phyloP scores from a whole-genome alignment of 2,888 invertebrate species.

The Siphonodentalium dalli region DNA sequence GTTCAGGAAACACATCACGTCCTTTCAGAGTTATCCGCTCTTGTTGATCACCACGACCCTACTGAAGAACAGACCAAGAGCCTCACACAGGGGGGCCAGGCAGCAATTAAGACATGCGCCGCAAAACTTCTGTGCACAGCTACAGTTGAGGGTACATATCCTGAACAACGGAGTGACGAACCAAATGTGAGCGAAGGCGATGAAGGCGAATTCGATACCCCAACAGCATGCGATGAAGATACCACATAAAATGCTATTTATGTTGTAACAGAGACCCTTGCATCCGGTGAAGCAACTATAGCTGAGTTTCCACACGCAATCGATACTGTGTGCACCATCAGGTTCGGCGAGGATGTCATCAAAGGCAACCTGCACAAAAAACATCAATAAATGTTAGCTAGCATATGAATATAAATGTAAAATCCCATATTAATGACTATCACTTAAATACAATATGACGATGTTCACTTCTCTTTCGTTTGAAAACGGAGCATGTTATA shows the following conservation, averaged over 20 bases:
- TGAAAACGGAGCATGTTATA: no score
- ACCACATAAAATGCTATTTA: conserved; percentile 74
- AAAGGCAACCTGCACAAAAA: conserved; percentile 33
- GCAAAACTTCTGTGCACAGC: conserved; percentile 57
- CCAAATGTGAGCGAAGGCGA: conserved; percentile 76
- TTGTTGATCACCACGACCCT: conserved; percentile 44
- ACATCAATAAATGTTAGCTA: no score
- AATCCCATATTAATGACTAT: no score
- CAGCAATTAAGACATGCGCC: conserved; percentile 68
- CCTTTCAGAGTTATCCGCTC: no score
- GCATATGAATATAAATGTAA: no score
- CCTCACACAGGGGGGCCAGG: conserved; percentile 73
- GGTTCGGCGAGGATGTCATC: conserved; percentile 54
- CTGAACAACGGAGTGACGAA: conserved; percentile 75
- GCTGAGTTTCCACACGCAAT: conserved; percentile 77
- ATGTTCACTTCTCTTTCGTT: no score
- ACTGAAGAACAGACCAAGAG: conserved; percentile 41
- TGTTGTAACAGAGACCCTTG: conserved; percentile 75
- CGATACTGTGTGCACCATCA: conserved; percentile 64
- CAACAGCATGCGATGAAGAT: conserved; percentile 74
- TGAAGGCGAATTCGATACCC: conserved; percentile 63
- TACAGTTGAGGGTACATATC: conserved; percentile 71
- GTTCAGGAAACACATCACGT: no score
- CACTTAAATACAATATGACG: no score
- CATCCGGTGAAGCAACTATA: conserved; percentile 72